Evolutionary conservation across 2,888 invertebrate genomes (phyloP).

Genomic region (Yponomeuta cagnagella): DNA sequence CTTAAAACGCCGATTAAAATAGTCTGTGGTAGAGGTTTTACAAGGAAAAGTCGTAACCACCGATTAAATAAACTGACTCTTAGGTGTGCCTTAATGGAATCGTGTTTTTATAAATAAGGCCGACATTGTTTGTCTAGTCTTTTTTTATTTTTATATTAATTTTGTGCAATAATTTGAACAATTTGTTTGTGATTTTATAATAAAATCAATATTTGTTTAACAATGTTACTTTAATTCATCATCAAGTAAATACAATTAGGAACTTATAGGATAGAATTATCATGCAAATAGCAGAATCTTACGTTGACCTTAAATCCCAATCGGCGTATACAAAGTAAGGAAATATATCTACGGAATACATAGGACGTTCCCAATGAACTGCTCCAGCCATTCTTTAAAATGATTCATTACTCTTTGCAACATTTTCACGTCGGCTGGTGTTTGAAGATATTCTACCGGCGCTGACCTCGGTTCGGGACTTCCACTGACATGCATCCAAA

Average conservation of each 20-base stretch:
- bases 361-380: slow-evolving; percentile 39
- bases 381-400: slow-evolving; percentile 56
- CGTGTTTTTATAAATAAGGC: neutral
- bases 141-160: slow-evolving; percentile 12
- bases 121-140: slow-evolving; percentile 16
- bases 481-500: slow-evolving; percentile 62
- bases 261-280: neutral
- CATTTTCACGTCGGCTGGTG: slow-evolving; percentile 47
- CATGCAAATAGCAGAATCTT: neutral
- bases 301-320: neutral
- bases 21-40: too few species aligned
- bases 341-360: slow-evolving; percentile 1
- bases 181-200: neutral
- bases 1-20: too few species aligned
- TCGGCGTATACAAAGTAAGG: neutral
- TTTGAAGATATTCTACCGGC: slow-evolving; percentile 57
- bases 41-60: too few species aligned
- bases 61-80: too few species aligned
- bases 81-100: too few species aligned
- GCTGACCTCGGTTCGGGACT: slow-evolving; percentile 55
- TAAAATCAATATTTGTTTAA: neutral
- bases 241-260: neutral
- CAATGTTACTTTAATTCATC: neutral
- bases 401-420: slow-evolving; percentile 45
- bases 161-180: slow-evolving; percentile 8